Evolutionary conservation across 1,140 invertebrate species (phyloP).

Genomic region (Drosophila tani): DNA sequence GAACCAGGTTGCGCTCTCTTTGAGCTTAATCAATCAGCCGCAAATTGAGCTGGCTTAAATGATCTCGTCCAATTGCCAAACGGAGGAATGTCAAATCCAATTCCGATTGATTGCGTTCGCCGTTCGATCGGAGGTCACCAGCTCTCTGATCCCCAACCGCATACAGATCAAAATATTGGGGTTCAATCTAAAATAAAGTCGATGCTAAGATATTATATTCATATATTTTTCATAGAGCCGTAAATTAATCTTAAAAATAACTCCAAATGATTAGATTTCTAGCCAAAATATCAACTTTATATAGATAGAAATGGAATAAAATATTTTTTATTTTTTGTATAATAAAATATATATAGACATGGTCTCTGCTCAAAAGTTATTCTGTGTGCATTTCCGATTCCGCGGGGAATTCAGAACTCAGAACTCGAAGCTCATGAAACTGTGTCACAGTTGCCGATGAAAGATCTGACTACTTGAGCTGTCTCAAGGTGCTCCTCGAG

Average conservation of each 20-base stretch:
- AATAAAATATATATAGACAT: too few relatives aligned
- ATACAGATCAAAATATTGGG: not conserved
- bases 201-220: not conserved
- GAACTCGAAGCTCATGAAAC: not conserved
- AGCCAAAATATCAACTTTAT: too few relatives aligned
- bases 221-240: too few relatives aligned
- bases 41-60: constrained; percentile 70
- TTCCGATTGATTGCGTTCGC: constrained; percentile 53
- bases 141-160: constrained; percentile 15
- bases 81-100: constrained; percentile 73
- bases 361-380: too few relatives aligned
- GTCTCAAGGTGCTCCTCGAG: constrained; percentile 24
- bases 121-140: constrained; percentile 38
- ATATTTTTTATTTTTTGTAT: too few relatives aligned
- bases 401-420: constrained; percentile 15
- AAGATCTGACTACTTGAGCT: constrained; percentile 6
- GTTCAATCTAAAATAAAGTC: not conserved
- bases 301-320: too few relatives aligned
- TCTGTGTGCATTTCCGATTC: not conserved
- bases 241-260: too few relatives aligned
- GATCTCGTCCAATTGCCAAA: constrained; percentile 63
- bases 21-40: constrained; percentile 66
- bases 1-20: constrained; percentile 39
- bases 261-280: too few relatives aligned
- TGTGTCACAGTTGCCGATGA: constrained; percentile 20